Base-by-base conservation (phyloP, 2,888 invertebrate genomes). In the Oeneis ivallda region DNA sequence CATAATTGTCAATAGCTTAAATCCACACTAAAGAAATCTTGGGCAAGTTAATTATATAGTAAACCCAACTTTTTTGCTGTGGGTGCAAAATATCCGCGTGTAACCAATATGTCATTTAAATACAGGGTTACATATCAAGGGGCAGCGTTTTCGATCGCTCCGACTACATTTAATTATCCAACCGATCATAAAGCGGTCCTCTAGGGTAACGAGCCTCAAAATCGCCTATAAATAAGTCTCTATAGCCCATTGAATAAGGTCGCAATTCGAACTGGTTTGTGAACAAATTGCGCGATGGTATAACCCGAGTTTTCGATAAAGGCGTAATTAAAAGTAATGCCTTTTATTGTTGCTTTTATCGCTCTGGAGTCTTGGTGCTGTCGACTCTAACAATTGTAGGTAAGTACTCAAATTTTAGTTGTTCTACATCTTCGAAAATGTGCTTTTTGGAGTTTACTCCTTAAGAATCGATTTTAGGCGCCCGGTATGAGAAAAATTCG, bases 141-240 rank as follows among this genome's bases (percentile, higher is more conserved):
- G 49, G 47, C 47, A 43, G 17, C 32, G 63, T 19, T 63, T 54
- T 49, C 61, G 54, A 50, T 50, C 60, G 61, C 49, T 67, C 34
- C 62, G 32, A 63, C 67, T 62, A 62, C 67, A 67, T 71, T 69
- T 69, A 64, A 71, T 71, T 69, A 71, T 67, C 65, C 62, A 52
- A 54, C 62, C 60, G 66, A 67, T 71, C 67, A 66, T 71, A 67
- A 71, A 69, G 53, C 54, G 65, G 64, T 62, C 61, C 62, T 59
- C 53, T 26, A 57, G 49, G 60, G 45, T 15, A 67, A 66, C 65
- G 62, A 65, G 57, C 41, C 2, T 26, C 34, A 19, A 26, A 39
- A 15, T 17, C 37, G 19, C 7, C 34, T 11, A 15, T 32, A 11
- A 19, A 47, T 15, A 5, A 13, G n/a, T 10, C 50, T 32, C 52